Evolutionary conservation across 2,113 vertebrate genomes (phyloP), one percentile per base, ranked within the genome.

Genomic region (Neoarius graeffei): DNA sequence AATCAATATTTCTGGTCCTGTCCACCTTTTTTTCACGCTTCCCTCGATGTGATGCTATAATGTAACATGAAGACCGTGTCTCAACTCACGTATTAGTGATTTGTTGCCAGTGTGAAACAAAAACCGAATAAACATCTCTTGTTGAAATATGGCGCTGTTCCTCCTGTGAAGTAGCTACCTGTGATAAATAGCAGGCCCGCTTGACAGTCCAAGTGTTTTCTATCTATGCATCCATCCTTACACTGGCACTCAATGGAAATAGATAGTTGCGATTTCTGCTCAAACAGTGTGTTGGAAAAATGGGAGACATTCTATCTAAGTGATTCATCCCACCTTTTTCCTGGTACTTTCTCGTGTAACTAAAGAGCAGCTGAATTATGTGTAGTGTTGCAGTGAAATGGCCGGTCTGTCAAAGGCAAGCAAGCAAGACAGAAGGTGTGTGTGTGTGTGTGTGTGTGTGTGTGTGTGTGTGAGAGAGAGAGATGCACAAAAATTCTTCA

Each of bases 291-390:
- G 76, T 76, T 88, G 5, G 73, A 88, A 82, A 88, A 85, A 87
- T 66, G 84, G 82, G 9, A 62, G 83, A 90, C 83, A 88, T 76
- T 66, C 86, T 85, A 87, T 90, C 84, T 88, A 80, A 86, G 80
- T 74, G 89, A 84, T 90, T 86, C 81, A 84, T 64, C 60, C 74
- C 17, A 19, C 30, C 13, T 60, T 54, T 50, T 77, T 25, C 54
- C 27, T 74, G 52, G 42, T 48, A 57, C 15, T 81, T 59, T 27
- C 67, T 60, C 54, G 57, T 62, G 48, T 66, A 82, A 52, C 66
- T 88, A 88, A 85, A 90, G 57, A 87, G 67, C 67, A 25, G 76
- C 66, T 86, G 77, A 88, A 86, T 87, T 77, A 86, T 48, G 69
- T 71, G 73, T 74, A 80, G 56, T 86, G 54, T 30, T 25, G 7